Evolutionary conservation across 1,140 invertebrate species (phyloP), one percentile per base, ranked within the genome.

Genomic region (Drosophila guanche): DNA sequence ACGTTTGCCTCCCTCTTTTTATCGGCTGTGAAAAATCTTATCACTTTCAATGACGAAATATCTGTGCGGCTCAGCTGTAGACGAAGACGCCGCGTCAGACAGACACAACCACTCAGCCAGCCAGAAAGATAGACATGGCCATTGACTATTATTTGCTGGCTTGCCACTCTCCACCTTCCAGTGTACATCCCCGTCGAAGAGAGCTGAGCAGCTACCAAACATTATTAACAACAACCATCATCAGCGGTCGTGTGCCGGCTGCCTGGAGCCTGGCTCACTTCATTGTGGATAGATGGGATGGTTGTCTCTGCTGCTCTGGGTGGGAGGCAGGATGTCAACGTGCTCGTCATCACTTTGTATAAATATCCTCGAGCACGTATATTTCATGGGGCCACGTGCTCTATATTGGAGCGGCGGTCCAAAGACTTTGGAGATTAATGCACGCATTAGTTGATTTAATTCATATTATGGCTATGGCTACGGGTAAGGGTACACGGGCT

Each of bases 401-500:
- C 65, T 55, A 72, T 78, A 65, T 79, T 70, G 65, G 79, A 76
- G 50, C 69, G 68, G 41, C 45, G 68, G 81, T 60, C 77, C 70
- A 68, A 37, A 77, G 65, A 68, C 83, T 78, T 86, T 46, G 63
- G 81, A 90, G 90, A 90, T 90, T 90, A 90, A 90, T 90, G 89
- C 78, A 90, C 83, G 83, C 90, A 90, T 90, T 90, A 90, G 90
- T 84, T 77, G 89, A 90, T 88, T 90, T 90, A 90, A 90, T 90
- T 90, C 79, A 86, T 89, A 79, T 89, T 84, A 89, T 79, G 75
- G 22, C 41, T 61, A 61, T 27, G 69, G 56, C 55, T 46, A 55
- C 59, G 70, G 58, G 45, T 48, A 59, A 50, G 60, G 56, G 5
- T 27, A 27, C 46, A 16, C 33, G 4, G 33, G 41, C 16, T 20